Evolutionary conservation across 2,113 vertebrate species (phyloP).

Genomic region (Alethe castanea): DNA sequence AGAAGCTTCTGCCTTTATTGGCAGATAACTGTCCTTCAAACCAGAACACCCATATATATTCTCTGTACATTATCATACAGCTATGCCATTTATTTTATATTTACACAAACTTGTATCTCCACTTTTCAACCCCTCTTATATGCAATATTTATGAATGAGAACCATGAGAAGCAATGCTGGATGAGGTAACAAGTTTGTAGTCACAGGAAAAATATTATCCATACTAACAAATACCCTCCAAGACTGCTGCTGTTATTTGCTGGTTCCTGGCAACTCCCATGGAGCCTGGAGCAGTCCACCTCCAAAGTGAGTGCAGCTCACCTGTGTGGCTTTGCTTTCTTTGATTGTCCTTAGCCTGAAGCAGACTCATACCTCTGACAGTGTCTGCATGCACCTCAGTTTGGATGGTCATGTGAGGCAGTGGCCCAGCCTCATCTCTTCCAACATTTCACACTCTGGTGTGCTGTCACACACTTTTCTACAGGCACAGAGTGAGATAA

Average conservation of each 20-base stretch:
- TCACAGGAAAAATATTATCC: not conserved
- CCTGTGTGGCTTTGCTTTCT: not conserved
- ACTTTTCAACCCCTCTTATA: not conserved
- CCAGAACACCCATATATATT: not conserved
- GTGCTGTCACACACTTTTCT: not conserved
- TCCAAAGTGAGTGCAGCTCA: not conserved
- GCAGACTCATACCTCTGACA: not conserved
- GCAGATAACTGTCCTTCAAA: too few relatives aligned
- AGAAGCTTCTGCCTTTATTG: too few relatives aligned
- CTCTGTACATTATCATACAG: not conserved
- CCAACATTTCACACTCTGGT: not conserved
- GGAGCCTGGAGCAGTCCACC: not conserved
- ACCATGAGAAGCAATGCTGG: not conserved
- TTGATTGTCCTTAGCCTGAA: not conserved
- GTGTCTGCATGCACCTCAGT: fast-evolving
- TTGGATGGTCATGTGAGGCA: not conserved
- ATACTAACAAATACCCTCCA: not conserved
- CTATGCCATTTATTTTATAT: not conserved
- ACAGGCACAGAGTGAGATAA: not conserved
- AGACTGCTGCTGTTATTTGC: not conserved
- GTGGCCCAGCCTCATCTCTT: not conserved
- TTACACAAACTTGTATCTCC: not conserved
- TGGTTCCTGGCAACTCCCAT: not conserved
- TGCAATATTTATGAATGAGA: not conserved
- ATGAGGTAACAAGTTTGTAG: not conserved